Conservation (phyloP, 2,888 invertebrate genomes). For the Girardia tigrina region DNA sequence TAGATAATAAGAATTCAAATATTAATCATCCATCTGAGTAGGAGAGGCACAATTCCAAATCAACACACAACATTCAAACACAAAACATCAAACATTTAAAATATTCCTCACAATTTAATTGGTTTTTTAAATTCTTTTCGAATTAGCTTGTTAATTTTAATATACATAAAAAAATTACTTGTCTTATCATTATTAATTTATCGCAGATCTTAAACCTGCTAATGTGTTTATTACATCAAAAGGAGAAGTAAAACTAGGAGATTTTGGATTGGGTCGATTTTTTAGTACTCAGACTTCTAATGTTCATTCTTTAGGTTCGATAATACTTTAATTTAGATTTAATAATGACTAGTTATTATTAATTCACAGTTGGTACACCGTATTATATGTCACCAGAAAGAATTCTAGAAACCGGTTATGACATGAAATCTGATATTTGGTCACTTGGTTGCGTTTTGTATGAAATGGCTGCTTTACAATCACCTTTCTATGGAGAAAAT, state of each 20-base stretch:
- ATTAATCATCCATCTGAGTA: too few species aligned
- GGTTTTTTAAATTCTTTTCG: too few species aligned
- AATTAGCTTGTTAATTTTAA: too few species aligned
- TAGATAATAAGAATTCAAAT: too few species aligned
- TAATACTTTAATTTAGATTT: neutral
- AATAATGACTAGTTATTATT: neutral
- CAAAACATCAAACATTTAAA: too few species aligned
- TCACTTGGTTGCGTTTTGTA: slow-evolving; percentile 62
- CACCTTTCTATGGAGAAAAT: slow-evolving; percentile 59
- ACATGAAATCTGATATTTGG: slow-evolving; percentile 63
- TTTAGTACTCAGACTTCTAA: slow-evolving; percentile 57
- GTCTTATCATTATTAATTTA: slow-evolving; percentile 42
- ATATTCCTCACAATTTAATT: too few species aligned
- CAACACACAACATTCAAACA: too few species aligned
- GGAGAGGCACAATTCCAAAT: too few species aligned
- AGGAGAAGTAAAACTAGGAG: slow-evolving; percentile 62
- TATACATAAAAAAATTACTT: too few species aligned
- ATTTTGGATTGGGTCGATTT: slow-evolving; percentile 59
- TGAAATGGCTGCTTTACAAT: slow-evolving; percentile 59
- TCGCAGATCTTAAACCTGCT: slow-evolving; percentile 62
- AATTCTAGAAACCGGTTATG: slow-evolving; percentile 60
- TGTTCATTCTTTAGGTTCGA: slow-evolving; percentile 56
- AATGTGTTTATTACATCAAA: slow-evolving; percentile 61
- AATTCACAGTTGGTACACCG: slow-evolving; percentile 58
- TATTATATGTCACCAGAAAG: slow-evolving; percentile 66